Evolutionary conservation across 1,140 invertebrate species (phyloP).

Genomic region (Pinna nobilis): DNA sequence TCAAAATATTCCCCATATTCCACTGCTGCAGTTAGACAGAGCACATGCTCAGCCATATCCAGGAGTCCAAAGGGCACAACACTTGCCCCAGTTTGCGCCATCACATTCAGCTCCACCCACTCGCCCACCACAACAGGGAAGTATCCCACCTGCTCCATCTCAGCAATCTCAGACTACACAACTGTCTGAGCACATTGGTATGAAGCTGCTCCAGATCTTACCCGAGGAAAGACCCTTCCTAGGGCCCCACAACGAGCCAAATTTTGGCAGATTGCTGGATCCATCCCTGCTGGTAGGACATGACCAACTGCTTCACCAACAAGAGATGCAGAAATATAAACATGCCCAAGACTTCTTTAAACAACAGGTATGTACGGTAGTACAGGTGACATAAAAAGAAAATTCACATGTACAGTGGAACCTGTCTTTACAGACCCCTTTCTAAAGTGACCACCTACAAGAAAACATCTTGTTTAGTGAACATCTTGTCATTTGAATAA

Average conservation of each 20-base stretch:
- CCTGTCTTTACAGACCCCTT: no score
- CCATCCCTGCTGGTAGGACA: conserved; percentile 46
- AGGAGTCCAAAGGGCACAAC: conserved; percentile 5
- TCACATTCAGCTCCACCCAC: conserved; percentile 11
- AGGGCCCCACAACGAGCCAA: conserved; percentile 31
- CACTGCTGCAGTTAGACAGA: conserved; percentile 53
- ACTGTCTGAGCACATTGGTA: conserved; percentile 31
- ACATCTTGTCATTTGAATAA: neutral
- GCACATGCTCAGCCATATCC: conserved; percentile 21
- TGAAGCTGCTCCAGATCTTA: conserved; percentile 47
- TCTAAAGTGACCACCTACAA: no score
- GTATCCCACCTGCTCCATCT: conserved; percentile 2
- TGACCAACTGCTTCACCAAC: conserved; percentile 40
- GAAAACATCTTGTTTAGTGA: neutral
- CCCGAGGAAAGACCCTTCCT: conserved; percentile 38
- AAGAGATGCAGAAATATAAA: conserved; percentile 49
- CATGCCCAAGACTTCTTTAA: conserved; percentile 54
- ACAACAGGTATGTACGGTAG: conserved; percentile 48
- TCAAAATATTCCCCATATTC: conserved; percentile 37
- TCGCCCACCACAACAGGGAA: conserved; percentile 13
- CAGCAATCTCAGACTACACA: neutral
- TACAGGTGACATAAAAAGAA: no score
- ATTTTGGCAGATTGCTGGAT: conserved; percentile 52
- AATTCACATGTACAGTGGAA: no score
- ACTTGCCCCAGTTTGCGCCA: conserved; percentile 24